These are phyloP conservation scores for Asarcornis scutulata DNA, from an alignment of 2,113 vertebrate genomes.

Conservation along the genomic window DNA sequence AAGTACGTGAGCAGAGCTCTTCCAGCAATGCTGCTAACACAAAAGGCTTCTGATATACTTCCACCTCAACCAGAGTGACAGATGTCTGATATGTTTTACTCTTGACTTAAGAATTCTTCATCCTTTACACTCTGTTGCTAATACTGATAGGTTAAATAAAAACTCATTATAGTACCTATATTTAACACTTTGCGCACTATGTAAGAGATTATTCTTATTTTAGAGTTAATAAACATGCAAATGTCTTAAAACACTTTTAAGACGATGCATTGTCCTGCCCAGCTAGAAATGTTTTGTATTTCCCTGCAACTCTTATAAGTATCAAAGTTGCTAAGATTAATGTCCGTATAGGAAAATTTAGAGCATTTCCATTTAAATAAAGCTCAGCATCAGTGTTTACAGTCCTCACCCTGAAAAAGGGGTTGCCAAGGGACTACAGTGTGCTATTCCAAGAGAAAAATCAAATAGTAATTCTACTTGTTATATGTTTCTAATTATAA, in stretches of 20 bases:
- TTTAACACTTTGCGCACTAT: background rate
- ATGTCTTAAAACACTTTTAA: background rate
- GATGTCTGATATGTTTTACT: background rate
- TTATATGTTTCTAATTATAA: background rate
- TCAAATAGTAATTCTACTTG: background rate
- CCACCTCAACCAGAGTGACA: background rate
- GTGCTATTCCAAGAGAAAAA: slow-evolving; percentile 20
- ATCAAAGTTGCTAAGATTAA: background rate
- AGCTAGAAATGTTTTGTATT: background rate
- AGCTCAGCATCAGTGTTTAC: background rate
- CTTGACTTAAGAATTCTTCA: background rate
- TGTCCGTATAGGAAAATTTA: background rate
- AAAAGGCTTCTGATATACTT: background rate
- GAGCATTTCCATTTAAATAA: slow-evolving; percentile 27
- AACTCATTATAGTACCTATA: background rate
- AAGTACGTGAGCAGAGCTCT: background rate
- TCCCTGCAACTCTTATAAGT: background rate
- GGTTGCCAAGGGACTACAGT: slow-evolving; percentile 42
- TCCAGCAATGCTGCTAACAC: background rate
- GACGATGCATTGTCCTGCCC: background rate
- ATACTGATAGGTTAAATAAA: background rate
- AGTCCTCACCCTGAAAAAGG: slow-evolving; percentile 17
- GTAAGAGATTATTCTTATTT: background rate
- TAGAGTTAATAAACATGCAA: background rate
- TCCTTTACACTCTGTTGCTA: background rate